Evolutionary conservation across 2,113 vertebrate genomes (phyloP).

Genomic region (Glaucomys volans): DNA sequence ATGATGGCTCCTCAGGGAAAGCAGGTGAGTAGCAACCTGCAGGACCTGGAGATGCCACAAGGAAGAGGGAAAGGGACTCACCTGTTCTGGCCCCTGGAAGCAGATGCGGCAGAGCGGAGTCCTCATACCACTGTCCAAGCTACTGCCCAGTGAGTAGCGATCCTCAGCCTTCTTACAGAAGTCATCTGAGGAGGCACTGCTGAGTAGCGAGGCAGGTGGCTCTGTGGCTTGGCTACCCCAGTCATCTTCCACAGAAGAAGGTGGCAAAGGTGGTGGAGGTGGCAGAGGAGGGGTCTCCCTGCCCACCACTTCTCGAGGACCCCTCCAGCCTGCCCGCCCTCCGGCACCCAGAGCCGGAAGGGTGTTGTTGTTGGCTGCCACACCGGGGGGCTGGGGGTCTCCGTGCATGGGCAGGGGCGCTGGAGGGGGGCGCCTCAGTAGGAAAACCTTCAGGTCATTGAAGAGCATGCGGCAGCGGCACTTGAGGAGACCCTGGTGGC

Average conservation of each 20-base stretch:
- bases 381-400: constrained; percentile 84
- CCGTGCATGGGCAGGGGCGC: constrained; percentile 93
- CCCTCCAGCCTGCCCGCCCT: constrained; percentile 85
- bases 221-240: constrained; percentile 91
- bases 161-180: constrained; percentile 96
- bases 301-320: constrained; percentile 83
- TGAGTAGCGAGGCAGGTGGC: constrained; percentile 90
- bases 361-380: constrained; percentile 90
- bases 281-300: constrained; percentile 83
- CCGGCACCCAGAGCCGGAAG: constrained; percentile 86
- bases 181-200: constrained; percentile 94
- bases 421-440: constrained; percentile 93
- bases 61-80: constrained; percentile 84
- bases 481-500: constrained; percentile 96
- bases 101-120: constrained; percentile 98
- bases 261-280: constrained; percentile 76
- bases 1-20: not conserved
- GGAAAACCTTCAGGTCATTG: constrained; percentile 97
- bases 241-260: constrained; percentile 85
- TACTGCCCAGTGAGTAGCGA: constrained; percentile 95
- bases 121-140: constrained; percentile 96
- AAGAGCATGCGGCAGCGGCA: constrained; percentile 98
- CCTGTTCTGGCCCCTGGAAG: constrained; percentile 98
- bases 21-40: not conserved
- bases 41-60: not conserved